phyloP scores from a whole-genome alignment of 2,113 vertebrate genomes.

The Sinocyclocheilus anshuiensis region DNA sequence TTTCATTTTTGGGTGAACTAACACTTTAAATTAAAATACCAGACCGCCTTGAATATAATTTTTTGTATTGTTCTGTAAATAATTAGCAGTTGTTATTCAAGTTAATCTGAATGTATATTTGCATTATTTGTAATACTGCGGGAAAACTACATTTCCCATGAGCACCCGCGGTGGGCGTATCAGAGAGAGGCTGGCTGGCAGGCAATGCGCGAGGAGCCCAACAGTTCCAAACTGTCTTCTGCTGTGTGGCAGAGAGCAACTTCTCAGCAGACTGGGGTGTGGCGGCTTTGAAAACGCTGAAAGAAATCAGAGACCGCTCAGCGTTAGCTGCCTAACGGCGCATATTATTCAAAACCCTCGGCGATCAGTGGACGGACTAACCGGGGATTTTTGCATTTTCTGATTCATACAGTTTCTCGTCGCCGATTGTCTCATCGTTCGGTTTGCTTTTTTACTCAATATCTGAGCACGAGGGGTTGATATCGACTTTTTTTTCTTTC shows the following conservation, averaged over 20 bases:
- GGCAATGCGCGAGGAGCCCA: constrained; percentile 41
- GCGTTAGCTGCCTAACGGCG: constrained; percentile 2
- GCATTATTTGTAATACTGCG: neutral
- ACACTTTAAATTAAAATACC: too few relatives aligned
- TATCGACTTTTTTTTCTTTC: neutral
- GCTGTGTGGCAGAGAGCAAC: constrained; percentile 63
- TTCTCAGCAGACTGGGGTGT: constrained; percentile 74
- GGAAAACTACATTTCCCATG: constrained; percentile 72
- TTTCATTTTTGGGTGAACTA: too few relatives aligned
- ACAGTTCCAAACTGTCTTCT: constrained; percentile 41
- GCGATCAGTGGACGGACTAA: neutral
- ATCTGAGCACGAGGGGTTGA: neutral
- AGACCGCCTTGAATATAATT: too few relatives aligned
- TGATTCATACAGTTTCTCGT: neutral
- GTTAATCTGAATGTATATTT: too few relatives aligned
- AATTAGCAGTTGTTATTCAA: neutral
- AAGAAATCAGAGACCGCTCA: constrained; percentile 64
- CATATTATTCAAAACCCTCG: neutral
- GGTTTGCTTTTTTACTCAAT: neutral
- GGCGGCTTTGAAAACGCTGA: constrained; percentile 64
- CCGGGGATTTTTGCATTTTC: constrained; percentile 7
- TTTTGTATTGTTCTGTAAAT: too few relatives aligned
- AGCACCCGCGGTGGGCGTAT: constrained; percentile 60
- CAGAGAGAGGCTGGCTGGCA: constrained; percentile 5
- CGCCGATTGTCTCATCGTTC: neutral